These are phyloP conservation scores for Lordiphosa clarofinis DNA, from an alignment of 1,140 invertebrate genomes.

Conservation along the genomic window DNA sequence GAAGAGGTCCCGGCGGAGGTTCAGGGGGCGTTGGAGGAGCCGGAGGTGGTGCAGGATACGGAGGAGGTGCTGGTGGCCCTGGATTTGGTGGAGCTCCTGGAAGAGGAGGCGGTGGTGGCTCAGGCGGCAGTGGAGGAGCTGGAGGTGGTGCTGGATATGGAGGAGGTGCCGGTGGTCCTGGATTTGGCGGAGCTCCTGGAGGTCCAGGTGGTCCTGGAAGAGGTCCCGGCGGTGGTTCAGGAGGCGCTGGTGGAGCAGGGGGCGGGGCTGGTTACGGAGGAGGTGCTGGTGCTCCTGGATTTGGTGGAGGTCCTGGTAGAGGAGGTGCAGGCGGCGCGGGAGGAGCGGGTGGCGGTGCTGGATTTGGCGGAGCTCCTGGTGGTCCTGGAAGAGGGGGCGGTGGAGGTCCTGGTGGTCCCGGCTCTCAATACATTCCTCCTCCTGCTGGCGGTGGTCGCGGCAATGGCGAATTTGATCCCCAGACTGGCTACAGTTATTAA, in stretches of 20 bases:
- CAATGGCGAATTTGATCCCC: conserved; percentile 72
- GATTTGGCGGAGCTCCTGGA: conserved; percentile 64
- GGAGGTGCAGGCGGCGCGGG: conserved; percentile 8
- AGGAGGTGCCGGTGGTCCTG: conserved; percentile 56
- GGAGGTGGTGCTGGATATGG: conserved; percentile 77
- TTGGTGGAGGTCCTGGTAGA: conserved; percentile 23
- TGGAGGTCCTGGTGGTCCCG: conserved; percentile 42
- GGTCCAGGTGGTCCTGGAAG: conserved; percentile 68
- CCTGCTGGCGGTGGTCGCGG: conserved; percentile 59
- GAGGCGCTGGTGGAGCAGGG: conserved; percentile 49
- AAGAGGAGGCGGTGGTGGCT: conserved; percentile 25
- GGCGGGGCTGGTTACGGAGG: conserved; percentile 13
- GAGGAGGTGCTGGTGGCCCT: conserved; percentile 67
- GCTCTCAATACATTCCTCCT: conserved; percentile 61
- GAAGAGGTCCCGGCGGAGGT: conserved; percentile 45
- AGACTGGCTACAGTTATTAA: conserved; percentile 77
- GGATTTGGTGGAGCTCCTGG: conserved; percentile 34
- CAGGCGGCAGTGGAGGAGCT: conserved; percentile 43
- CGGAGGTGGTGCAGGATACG: conserved; percentile 33
- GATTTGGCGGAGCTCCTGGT: conserved; percentile 10
- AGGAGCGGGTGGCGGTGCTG: conserved; percentile 47
- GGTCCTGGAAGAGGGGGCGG: conserved; percentile 32
- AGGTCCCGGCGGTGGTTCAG: conserved; percentile 22
- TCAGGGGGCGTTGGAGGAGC: conserved; percentile 17
- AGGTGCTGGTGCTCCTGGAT: conserved; percentile 51